Percentiles rank a stretch among this genome's conserved stretches.
phyloP scores from a whole-genome alignment of 2,888 invertebrate species.

The Caenorhabditis uteleia region DNA sequence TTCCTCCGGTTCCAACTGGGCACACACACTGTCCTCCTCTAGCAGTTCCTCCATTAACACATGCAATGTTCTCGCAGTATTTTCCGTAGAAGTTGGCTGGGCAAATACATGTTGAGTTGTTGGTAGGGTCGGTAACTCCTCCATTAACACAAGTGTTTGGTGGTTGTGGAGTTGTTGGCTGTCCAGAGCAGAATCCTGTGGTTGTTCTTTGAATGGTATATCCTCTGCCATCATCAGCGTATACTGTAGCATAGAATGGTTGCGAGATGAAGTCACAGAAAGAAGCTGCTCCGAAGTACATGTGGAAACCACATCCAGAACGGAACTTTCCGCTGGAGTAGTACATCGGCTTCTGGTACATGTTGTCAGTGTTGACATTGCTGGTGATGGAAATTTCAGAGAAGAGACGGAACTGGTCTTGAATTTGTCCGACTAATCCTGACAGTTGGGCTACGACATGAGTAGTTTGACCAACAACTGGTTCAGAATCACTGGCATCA shows the following conservation, averaged over 20 bases:
- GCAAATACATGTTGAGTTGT: slow-evolving; percentile 55
- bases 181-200: slow-evolving; percentile 53
- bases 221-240: slow-evolving; percentile 58
- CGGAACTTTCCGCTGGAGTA: slow-evolving; percentile 57
- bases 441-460: slow-evolving; percentile 58
- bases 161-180: slow-evolving; percentile 40
- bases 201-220: slow-evolving; percentile 57
- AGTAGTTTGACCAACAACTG: slow-evolving; percentile 41
- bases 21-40: slow-evolving; percentile 50
- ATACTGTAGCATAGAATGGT: slow-evolving; percentile 57
- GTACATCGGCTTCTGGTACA: slow-evolving; percentile 52
- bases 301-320: slow-evolving; percentile 52
- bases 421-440: slow-evolving; percentile 44
- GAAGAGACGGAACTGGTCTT: slow-evolving; percentile 58
- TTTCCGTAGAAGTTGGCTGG: slow-evolving; percentile 48
- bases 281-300: slow-evolving; percentile 57
- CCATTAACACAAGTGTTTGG: slow-evolving; percentile 55
- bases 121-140: slow-evolving; percentile 53
- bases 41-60: slow-evolving; percentile 55
- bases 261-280: slow-evolving; percentile 54
- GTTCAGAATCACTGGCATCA: slow-evolving; percentile 40
- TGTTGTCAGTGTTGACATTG: slow-evolving; percentile 35
- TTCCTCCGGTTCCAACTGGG: slow-evolving; percentile 52
- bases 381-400: slow-evolving; percentile 57
- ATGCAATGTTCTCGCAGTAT: slow-evolving; percentile 52